A percentile compares a stretch with the other conserved stretches of the same genome.
These are phyloP conservation scores for Anthopleura sola DNA, from an alignment of 64 coral and sea anemone species.

Conservation along the genomic window DNA sequence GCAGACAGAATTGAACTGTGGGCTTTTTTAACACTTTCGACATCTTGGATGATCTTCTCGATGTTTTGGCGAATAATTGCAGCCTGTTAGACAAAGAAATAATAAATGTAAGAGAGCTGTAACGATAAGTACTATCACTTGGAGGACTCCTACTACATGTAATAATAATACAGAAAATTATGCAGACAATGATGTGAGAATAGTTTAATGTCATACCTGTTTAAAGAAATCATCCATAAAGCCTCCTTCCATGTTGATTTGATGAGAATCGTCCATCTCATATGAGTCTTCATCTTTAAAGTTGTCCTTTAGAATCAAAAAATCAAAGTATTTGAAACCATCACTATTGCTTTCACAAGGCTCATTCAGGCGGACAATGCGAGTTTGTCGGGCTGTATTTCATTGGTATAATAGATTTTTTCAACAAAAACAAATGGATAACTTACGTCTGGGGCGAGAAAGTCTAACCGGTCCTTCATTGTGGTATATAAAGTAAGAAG, in stretches of 20 bases:
- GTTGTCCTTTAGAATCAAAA: slow-evolving; percentile 35
- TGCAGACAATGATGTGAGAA: not conserved
- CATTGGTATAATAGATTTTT: not conserved
- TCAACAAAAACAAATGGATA: not conserved
- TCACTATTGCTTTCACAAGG: not conserved
- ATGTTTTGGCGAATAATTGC: slow-evolving; percentile 60
- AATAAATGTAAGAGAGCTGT: not conserved
- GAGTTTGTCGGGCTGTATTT: not conserved
- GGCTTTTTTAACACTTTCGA: slow-evolving; percentile 66
- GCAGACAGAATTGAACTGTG: slow-evolving; percentile 65
- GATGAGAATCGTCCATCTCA: slow-evolving; percentile 40
- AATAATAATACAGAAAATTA: not conserved
- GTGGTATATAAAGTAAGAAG: not conserved
- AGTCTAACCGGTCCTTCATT: slow-evolving; percentile 59
- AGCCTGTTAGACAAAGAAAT: slow-evolving; percentile 25
- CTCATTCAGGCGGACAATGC: slow-evolving; percentile 2
- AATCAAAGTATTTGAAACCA: not conserved
- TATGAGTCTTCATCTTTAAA: slow-evolving; percentile 46
- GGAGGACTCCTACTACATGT: not conserved
- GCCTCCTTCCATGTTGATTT: slow-evolving; percentile 40
- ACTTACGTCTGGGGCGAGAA: not conserved
- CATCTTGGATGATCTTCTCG: slow-evolving; percentile 57
- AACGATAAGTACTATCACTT: not conserved
- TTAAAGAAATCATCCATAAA: slow-evolving; percentile 72
- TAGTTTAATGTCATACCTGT: slow-evolving; percentile 15